Evolutionary conservation across 2,797 vertebrate species (phyloP), one percentile per base, ranked within the genome.

Genomic region (Hydrolagus colliei): DNA sequence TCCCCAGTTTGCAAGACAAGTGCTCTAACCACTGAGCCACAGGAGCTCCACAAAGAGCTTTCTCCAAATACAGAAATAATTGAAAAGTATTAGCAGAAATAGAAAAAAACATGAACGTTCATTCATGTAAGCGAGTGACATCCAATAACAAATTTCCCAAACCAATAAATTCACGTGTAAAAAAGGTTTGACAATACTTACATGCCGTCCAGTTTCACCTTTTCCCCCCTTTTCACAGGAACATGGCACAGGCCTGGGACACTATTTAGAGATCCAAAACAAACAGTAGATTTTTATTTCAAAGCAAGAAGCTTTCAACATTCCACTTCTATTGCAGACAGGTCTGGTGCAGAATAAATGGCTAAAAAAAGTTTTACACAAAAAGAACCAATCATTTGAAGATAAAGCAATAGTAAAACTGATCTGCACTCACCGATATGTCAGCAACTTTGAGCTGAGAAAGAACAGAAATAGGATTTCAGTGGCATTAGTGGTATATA

Each of bases 161-260:
- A 41, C 9, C 52, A 86, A 73, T 27, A 86, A 35, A 75, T 16
- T 67, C 32, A 84, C 6, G 6, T 6, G 22, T 2, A 61, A 59
- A 67, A 67, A 27, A 86, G n/a, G 10, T 71, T 72, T 59, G 16
- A 11, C 14, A 11, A 82, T 89, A 95, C 96, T 96, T 91, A 98
- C 96, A 74, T 91, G 89, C 89, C 59, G 89, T 87, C 96, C 97
- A 41, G 91, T 90, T 10, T 91, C 88, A 0, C 97, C 96, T 87
- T 89, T 86, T 22, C 93, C 91, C 87, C 96, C 97, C 89, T 93
- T 96, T 88, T 96, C 94, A 92, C 96, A 97, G 63, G 86, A 82
- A 87, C 96, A 98, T 27, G 86, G 86, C 86, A 91, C 91, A 59
- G 0, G 80, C 86, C 88, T 90, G 13, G 91, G 91, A 91, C 97